Conservation (phyloP, 2,888 invertebrate species). For the Hydraecia micacea region DNA sequence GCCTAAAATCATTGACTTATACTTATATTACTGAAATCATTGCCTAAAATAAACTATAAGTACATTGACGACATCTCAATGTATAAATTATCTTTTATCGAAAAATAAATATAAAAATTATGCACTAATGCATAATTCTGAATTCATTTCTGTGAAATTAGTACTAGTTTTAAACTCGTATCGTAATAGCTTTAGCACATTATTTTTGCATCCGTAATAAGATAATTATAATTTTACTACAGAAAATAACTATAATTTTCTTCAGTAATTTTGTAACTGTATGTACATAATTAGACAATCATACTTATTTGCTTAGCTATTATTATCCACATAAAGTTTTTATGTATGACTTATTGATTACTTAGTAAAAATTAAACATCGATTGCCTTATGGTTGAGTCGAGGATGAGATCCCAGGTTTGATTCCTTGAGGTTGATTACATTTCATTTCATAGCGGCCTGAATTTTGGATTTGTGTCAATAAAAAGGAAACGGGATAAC, state of each 20-base stretch:
- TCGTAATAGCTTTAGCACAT: not conserved
- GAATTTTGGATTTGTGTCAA: not conserved
- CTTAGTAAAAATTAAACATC: not conserved
- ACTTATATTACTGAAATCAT: too few species aligned
- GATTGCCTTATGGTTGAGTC: too few species aligned
- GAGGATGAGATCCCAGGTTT: not conserved
- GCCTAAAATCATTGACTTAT: too few species aligned
- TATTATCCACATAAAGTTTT: not conserved
- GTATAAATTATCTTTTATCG: not conserved
- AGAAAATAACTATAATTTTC: constrained; percentile 7
- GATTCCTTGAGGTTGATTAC: not conserved
- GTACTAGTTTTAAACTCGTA: not conserved
- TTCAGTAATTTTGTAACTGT: too few species aligned
- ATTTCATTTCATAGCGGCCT: not conserved
- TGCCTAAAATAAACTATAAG: not conserved
- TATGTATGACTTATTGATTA: not conserved
- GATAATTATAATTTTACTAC: constrained; percentile 3
- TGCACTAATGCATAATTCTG: constrained; percentile 1
- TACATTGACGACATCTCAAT: not conserved
- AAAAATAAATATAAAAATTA: not conserved
- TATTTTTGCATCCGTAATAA: not conserved
- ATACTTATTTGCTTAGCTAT: not conserved
- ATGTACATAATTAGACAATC: constrained; percentile 4
- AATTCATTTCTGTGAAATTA: not conserved
- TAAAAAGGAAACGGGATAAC: not conserved